Evolutionary conservation across 2,888 invertebrate genomes (phyloP).

Genomic region (Polydrusus tereticollis): DNA sequence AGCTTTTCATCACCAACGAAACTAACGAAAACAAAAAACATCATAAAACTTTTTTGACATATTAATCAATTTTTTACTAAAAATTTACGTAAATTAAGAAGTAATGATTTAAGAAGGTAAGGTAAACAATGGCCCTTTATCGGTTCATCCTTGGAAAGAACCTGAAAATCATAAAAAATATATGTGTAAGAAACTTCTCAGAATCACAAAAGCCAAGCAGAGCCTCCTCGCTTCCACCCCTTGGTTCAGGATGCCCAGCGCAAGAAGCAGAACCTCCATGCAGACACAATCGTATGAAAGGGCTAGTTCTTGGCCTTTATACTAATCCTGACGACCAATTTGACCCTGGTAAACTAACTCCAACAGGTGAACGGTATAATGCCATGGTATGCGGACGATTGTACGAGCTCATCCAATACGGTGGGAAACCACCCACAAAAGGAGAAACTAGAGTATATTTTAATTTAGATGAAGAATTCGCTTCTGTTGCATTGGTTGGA

Average conservation of each 20-base stretch:
- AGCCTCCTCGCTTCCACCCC: slow-evolving; percentile 3
- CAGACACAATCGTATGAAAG: slow-evolving; percentile 62
- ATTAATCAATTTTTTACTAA: slow-evolving; percentile 34
- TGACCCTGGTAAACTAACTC: slow-evolving; percentile 73
- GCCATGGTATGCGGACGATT: slow-evolving; percentile 70
- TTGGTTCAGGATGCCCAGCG: slow-evolving; percentile 34
- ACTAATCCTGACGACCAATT: slow-evolving; percentile 70
- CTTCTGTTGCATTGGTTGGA: slow-evolving; percentile 80
- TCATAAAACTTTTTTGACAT: slow-evolving; percentile 39
- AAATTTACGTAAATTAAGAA: slow-evolving; percentile 39
- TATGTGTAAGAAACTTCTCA: slow-evolving; percentile 9
- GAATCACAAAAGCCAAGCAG: background rate
- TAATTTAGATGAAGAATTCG: slow-evolving; percentile 74
- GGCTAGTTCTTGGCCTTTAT: slow-evolving; percentile 75
- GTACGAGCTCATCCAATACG: slow-evolving; percentile 66
- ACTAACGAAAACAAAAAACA: slow-evolving; percentile 32
- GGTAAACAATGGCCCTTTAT: slow-evolving; percentile 29
- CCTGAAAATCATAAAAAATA: background rate
- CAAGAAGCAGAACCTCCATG: slow-evolving; percentile 56
- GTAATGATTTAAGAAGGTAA: slow-evolving; percentile 39
- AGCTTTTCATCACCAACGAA: slow-evolving; percentile 1
- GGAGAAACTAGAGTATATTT: slow-evolving; percentile 75
- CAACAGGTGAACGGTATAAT: slow-evolving; percentile 72
- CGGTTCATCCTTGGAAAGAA: slow-evolving; percentile 21
- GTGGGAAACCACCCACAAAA: slow-evolving; percentile 69